Percentiles rank a stretch among this genome's conserved stretches.
These are phyloP conservation scores for Nomada flava DNA, from an alignment of 2,888 invertebrate genomes.

Conservation along the genomic window DNA sequence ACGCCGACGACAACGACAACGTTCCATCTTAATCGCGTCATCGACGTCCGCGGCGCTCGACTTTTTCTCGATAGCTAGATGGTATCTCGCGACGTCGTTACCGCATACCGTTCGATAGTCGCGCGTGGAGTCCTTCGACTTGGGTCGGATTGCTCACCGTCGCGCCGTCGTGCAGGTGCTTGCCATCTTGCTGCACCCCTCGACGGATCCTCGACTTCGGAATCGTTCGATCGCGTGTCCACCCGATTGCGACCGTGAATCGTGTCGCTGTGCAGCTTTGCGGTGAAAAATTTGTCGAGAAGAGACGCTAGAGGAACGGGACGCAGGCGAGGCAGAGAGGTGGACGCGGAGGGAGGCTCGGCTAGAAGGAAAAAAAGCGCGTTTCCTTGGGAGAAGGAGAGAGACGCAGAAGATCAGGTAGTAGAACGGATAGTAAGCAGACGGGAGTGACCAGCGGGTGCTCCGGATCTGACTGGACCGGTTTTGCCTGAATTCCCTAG, in stretches of 20 bases:
- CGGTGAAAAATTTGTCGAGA: conserved; percentile 19
- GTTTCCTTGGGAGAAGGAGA: conserved; percentile 37
- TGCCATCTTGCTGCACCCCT: neutral
- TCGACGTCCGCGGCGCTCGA: conserved; percentile 67
- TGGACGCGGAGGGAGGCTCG: too few species aligned
- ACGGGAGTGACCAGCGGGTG: conserved; percentile 75
- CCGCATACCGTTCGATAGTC: conserved; percentile 54
- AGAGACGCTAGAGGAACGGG: neutral
- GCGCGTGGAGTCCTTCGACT: conserved; percentile 40
- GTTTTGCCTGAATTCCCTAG: conserved; percentile 83
- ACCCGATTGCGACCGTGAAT: neutral
- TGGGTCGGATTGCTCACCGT: neutral
- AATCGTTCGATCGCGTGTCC: conserved; percentile 15
- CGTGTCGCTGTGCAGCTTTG: neutral
- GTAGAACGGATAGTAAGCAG: conserved; percentile 63
- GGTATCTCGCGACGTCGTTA: conserved; percentile 55
- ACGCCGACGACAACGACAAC: conserved; percentile 33
- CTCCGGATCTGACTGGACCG: conserved; percentile 83
- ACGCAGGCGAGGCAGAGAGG: conserved; percentile 6
- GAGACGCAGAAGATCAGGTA: conserved; percentile 62
- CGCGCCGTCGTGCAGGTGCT: conserved; percentile 30
- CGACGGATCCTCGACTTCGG: neutral
- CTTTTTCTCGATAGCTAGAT: conserved; percentile 57
- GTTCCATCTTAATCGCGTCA: conserved; percentile 72
- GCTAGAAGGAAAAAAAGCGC: neutral